These are phyloP conservation scores for Bursaphelenchus mucronatus DNA, from an alignment of 1,140 invertebrate genomes.

Conservation along the genomic window DNA sequence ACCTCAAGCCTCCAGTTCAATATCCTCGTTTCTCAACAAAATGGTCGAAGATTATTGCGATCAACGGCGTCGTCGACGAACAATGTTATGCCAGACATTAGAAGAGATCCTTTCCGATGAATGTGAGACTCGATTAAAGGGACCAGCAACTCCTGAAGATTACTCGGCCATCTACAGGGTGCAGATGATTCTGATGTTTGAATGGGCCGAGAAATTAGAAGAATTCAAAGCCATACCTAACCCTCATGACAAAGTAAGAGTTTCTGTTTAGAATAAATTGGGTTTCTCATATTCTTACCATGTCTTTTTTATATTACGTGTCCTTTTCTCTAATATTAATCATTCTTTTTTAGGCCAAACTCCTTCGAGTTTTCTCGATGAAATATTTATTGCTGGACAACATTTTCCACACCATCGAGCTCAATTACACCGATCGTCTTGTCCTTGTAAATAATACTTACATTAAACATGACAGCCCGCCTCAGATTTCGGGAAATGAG, in stretches of 20 bases:
- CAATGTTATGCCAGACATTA: slow-evolving; percentile 52
- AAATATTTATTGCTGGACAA: slow-evolving; percentile 52
- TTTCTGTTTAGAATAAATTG: not conserved
- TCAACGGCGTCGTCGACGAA: slow-evolving; percentile 43
- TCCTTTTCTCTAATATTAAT: too few species aligned
- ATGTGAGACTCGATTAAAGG: slow-evolving; percentile 29
- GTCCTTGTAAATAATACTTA: slow-evolving; percentile 43
- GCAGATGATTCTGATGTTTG: slow-evolving; percentile 43
- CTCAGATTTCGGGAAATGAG: slow-evolving; percentile 18
- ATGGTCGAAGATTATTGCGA: slow-evolving; percentile 45
- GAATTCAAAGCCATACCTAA: slow-evolving; percentile 31
- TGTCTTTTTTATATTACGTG: too few species aligned
- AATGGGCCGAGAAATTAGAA: slow-evolving; percentile 42
- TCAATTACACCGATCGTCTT: slow-evolving; percentile 38
- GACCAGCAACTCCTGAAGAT: slow-evolving; percentile 40
- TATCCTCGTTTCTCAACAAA: slow-evolving; percentile 20
- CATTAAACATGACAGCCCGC: slow-evolving; percentile 27
- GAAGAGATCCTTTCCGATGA: slow-evolving; percentile 52
- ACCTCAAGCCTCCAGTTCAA: slow-evolving; percentile 26
- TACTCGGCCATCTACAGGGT: slow-evolving; percentile 34
- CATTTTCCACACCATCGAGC: slow-evolving; percentile 52
- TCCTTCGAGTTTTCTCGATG: slow-evolving; percentile 46
- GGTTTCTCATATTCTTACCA: not conserved
- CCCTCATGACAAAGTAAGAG: slow-evolving; percentile 33
- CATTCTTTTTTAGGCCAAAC: slow-evolving; percentile 33